Evolutionary conservation across 2,888 invertebrate species (phyloP).

Genomic region (Subacronicta megacephala): DNA sequence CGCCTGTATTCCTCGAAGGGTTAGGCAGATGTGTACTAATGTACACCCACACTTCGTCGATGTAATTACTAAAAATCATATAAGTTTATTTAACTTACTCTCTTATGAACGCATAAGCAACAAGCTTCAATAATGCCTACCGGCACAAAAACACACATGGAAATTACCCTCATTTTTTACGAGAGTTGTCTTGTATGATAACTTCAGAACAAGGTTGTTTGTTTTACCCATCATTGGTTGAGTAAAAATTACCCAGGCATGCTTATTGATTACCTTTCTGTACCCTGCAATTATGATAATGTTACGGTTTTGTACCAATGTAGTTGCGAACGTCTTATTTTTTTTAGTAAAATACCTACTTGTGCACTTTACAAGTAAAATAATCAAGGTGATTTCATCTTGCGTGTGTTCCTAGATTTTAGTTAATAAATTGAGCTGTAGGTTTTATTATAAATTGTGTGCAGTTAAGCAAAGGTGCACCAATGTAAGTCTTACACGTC

Average conservation of each 20-base stretch:
- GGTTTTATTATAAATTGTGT: constrained; percentile 6
- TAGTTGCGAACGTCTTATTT: constrained; percentile 64
- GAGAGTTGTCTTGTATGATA: constrained; percentile 36
- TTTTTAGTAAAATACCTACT: constrained; percentile 54
- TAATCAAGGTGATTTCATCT: constrained; percentile 21
- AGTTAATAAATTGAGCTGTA: constrained; percentile 11
- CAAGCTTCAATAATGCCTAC: constrained; percentile 31
- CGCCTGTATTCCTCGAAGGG: too few relatives aligned
- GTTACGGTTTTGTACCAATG: constrained; percentile 77
- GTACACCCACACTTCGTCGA: too few relatives aligned
- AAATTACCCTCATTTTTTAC: constrained; percentile 39
- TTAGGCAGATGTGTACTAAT: too few relatives aligned
- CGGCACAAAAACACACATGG: constrained; percentile 35
- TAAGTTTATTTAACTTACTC: too few relatives aligned
- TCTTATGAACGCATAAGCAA: constrained; percentile 17
- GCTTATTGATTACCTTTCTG: constrained; percentile 63
- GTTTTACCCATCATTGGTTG: constrained; percentile 70
- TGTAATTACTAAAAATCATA: too few relatives aligned
- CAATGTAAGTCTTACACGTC: too few relatives aligned
- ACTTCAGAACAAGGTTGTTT: constrained; percentile 64
- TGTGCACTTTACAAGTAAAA: constrained; percentile 26
- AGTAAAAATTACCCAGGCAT: constrained; percentile 63
- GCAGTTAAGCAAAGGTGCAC: too few relatives aligned
- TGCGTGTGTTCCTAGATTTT: constrained; percentile 22
- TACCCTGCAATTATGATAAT: constrained; percentile 75